phyloP scores from a whole-genome alignment of 2,797 vertebrate species.

The Neosilurus mollespiculum region DNA sequence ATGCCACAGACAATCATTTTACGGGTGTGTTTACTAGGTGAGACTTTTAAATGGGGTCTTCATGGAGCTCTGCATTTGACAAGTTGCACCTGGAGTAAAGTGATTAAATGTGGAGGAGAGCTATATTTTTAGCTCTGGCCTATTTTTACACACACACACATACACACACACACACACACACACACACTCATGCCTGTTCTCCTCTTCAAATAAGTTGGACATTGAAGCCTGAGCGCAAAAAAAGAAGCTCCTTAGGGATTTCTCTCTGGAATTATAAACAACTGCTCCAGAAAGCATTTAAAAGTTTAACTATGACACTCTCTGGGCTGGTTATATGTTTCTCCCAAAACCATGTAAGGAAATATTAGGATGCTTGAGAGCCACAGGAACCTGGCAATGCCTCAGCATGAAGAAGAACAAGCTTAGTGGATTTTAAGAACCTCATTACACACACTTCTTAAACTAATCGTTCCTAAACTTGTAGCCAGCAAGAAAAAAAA shows the following conservation, averaged over 20 bases:
- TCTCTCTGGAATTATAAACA: conserved; percentile 48
- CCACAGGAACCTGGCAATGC: conserved; percentile 25
- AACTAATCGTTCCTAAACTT: not conserved
- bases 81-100: not conserved
- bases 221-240: conserved; percentile 44
- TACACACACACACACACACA: conserved; percentile 48
- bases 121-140: conserved; percentile 16
- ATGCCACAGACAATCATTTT: not conserved
- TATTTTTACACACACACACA: conserved; percentile 47
- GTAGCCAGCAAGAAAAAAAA: not conserved
- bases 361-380: conserved; percentile 39
- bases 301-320: conserved; percentile 40
- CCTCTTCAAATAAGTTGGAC: conserved; percentile 39
- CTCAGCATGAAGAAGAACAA: not conserved
- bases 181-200: conserved; percentile 37
- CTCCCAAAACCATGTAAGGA: conserved; percentile 57
- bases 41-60: not conserved
- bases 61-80: not conserved
- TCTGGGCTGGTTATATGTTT: conserved; percentile 23
- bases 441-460: not conserved
- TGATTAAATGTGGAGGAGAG: not conserved
- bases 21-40: not conserved
- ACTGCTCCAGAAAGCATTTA: conserved; percentile 25
- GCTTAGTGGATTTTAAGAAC: not conserved
- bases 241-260: conserved; percentile 46